Percentiles rank a stretch among this genome's conserved stretches.
Evolutionary conservation across 2,113 vertebrate genomes (phyloP).

Genomic region (Odobenus rosmarus): DNA sequence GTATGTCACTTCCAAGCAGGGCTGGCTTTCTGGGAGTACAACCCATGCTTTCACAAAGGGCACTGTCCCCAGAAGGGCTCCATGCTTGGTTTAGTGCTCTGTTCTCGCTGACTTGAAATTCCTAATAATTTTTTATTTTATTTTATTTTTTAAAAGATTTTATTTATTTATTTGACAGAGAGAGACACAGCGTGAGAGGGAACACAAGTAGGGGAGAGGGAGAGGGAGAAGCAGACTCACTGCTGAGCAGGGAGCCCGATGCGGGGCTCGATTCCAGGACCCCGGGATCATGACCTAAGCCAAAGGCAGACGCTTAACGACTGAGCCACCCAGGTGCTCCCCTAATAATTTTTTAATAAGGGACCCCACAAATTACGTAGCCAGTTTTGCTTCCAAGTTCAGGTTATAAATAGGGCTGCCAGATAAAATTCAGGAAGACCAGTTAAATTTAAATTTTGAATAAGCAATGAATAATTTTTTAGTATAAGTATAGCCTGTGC

Average conservation of each 20-base stretch:
- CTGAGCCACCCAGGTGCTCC: no score
- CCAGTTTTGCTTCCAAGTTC: background rate
- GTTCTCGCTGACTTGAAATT: background rate
- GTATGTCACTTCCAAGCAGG: background rate
- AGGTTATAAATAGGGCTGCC: background rate
- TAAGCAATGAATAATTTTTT: constrained; percentile 11
- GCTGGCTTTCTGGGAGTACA: background rate
- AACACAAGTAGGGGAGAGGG: no score
- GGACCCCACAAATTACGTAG: background rate
- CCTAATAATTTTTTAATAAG: background rate
- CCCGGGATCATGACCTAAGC: no score
- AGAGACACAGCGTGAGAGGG: no score
- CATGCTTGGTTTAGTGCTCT: background rate
- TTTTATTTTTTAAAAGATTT: no score
- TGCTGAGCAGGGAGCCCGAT: no score
- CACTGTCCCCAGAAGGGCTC: background rate
- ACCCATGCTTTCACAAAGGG: accelerated
- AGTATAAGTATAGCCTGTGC: background rate
- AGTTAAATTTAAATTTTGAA: background rate
- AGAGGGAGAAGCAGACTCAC: no score
- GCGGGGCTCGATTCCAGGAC: no score
- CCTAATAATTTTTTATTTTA: background rate
- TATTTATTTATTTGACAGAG: no score
- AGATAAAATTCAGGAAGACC: background rate
- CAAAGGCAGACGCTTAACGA: no score